phyloP scores from a whole-genome alignment of 2,888 invertebrate genomes.

The Amiota mariae region DNA sequence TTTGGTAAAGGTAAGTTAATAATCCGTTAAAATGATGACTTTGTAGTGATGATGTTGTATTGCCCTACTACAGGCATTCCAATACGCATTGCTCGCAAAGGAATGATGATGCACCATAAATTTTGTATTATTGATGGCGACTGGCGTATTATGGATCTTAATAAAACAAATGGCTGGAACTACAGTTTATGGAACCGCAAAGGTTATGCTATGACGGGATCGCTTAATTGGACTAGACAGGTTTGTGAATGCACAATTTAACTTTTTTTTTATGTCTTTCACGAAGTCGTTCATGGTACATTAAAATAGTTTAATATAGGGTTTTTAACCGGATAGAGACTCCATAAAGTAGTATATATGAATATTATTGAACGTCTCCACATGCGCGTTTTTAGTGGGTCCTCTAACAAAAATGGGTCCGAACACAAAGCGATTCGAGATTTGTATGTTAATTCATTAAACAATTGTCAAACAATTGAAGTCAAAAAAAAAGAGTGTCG shows the following conservation, averaged over 20 bases:
- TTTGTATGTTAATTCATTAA: too few relatives aligned
- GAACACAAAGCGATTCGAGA: too few relatives aligned
- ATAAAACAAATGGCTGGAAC: neutral
- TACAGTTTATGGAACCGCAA: constrained; percentile 17
- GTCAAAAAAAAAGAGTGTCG: too few relatives aligned
- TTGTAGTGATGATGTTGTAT: neutral
- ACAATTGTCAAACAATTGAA: too few relatives aligned
- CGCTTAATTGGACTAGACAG: constrained; percentile 40
- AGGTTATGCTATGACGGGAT: constrained; percentile 35
- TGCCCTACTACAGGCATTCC: constrained; percentile 15
- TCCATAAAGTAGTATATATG: too few relatives aligned
- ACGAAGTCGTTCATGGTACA: too few relatives aligned
- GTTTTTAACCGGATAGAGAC: too few relatives aligned
- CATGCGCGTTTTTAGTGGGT: too few relatives aligned
- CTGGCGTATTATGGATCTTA: constrained; percentile 25
- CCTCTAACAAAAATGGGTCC: too few relatives aligned
- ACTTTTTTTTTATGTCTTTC: too few relatives aligned
- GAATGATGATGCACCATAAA: constrained; percentile 38
- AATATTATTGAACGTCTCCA: too few relatives aligned
- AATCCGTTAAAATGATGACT: neutral
- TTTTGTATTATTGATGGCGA: constrained; percentile 38
- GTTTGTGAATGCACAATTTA: neutral
- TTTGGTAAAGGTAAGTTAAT: neutral
- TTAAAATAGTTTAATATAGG: too few relatives aligned
- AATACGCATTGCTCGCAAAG: neutral